Percentiles rank a stretch among this genome's conserved stretches.
These are phyloP conservation scores for Liasis olivaceus DNA, from an alignment of 2,797 vertebrate genomes.

Conservation along the genomic window DNA sequence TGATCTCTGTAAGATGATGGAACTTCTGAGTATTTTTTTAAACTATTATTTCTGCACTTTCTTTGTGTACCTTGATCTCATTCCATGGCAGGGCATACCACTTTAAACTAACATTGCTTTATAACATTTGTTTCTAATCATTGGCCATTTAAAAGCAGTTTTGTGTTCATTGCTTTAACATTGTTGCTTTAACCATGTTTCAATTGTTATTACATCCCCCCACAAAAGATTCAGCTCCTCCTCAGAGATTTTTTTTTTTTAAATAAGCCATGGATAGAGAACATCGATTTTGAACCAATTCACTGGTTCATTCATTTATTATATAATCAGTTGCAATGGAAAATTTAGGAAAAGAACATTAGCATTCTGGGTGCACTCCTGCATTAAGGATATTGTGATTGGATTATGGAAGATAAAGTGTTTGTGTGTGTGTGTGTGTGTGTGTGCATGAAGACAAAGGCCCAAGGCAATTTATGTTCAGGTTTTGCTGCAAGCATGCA, in stretches of 20 bases:
- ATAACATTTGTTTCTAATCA: neutral
- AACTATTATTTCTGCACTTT: neutral
- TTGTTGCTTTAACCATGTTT: neutral
- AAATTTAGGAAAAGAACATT: conserved; percentile 67
- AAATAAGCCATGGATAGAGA: neutral
- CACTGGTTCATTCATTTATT: conserved; percentile 37
- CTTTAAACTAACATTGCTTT: neutral
- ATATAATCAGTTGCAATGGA: conserved; percentile 41
- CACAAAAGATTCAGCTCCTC: conserved; percentile 35
- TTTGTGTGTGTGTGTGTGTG: conserved; percentile 36
- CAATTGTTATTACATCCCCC: conserved; percentile 4
- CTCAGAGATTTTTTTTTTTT: conserved; percentile 26
- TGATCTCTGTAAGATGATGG: neutral
- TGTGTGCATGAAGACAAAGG: conserved; percentile 75
- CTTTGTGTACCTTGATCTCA: neutral
- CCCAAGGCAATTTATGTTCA: conserved; percentile 79
- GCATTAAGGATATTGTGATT: conserved; percentile 64
- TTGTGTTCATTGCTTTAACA: conserved; percentile 17
- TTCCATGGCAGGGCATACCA: neutral
- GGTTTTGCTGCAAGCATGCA: conserved; percentile 81
- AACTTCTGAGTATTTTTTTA: neutral
- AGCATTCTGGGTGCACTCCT: conserved; percentile 58
- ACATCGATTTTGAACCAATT: conserved; percentile 62
- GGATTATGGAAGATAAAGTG: conserved; percentile 68
- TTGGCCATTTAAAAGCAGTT: conserved; percentile 17